phyloP scores from a whole-genome alignment of 2,797 vertebrate species.

The Rhinatrema bivittatum region DNA sequence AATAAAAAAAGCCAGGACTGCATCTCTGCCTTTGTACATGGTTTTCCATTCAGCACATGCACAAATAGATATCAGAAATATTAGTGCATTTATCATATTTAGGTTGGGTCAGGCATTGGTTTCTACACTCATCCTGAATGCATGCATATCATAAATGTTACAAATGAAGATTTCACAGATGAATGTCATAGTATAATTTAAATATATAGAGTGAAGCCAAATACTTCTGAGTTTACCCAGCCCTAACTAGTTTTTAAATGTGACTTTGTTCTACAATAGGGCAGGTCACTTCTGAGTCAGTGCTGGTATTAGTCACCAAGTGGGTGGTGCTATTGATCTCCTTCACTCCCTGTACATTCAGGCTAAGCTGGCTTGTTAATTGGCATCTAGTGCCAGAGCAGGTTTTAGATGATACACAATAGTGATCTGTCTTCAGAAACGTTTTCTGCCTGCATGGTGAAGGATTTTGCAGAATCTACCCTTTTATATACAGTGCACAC shows the following conservation, averaged over 20 bases:
- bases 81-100: too few relatives aligned
- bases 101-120: too few relatives aligned
- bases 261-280: background rate
- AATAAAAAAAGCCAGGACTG: too few relatives aligned
- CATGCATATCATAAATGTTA: too few relatives aligned
- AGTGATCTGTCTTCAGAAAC: background rate
- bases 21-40: too few relatives aligned
- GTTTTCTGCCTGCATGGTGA: accelerated
- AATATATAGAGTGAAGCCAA: conserved; percentile 5
- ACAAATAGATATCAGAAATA: too few relatives aligned
- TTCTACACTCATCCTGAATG: too few relatives aligned
- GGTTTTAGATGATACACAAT: accelerated
- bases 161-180: too few relatives aligned
- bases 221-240: conserved; percentile 12
- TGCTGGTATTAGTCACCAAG: background rate
- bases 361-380: background rate
- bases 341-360: accelerated
- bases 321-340: conserved; percentile 6
- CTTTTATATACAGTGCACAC: too few relatives aligned
- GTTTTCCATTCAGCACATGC: too few relatives aligned
- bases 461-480: too few relatives aligned
- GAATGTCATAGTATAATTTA: too few relatives aligned
- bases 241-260: conserved; percentile 28
- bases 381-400: accelerated
- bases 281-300: background rate